Evolutionary conservation across 2,888 invertebrate genomes (phyloP).

Genomic region (Xanthostigma xanthostigma): DNA sequence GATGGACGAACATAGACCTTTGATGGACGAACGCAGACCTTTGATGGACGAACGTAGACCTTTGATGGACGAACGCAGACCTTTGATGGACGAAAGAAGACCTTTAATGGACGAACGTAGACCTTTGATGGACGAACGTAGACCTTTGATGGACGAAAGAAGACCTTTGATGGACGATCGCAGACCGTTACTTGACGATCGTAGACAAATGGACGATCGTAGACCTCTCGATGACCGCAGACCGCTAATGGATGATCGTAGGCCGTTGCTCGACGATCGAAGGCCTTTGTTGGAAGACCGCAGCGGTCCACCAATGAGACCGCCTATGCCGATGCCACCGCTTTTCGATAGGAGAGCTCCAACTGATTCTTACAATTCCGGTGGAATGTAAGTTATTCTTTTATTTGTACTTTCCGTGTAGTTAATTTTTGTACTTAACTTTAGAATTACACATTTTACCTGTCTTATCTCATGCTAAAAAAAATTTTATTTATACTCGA

Average conservation of each 20-base stretch:
- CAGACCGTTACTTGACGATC: constrained; percentile 13
- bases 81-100: constrained; percentile 4
- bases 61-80: constrained; percentile 3
- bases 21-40: constrained; percentile 4
- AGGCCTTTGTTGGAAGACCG: constrained; percentile 16
- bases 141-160: constrained; percentile 13
- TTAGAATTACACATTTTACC: too few relatives aligned
- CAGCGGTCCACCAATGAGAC: not conserved
- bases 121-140: constrained; percentile 15
- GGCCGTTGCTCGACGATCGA: not conserved
- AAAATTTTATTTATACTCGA: too few relatives aligned
- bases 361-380: not conserved
- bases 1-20: constrained; percentile 4
- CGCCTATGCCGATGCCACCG: constrained; percentile 1
- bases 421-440: not conserved
- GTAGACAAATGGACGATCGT: not conserved
- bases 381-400: not conserved
- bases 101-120: constrained; percentile 1
- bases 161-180: constrained; percentile 15
- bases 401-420: not conserved
- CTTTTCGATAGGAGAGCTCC: not conserved
- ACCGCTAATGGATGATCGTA: constrained; percentile 3
- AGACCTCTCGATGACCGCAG: not conserved
- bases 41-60: not conserved
- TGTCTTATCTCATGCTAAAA: too few relatives aligned